phyloP scores from a whole-genome alignment of 2,888 invertebrate genomes.

The Nephrotoma guestfalica region DNA sequence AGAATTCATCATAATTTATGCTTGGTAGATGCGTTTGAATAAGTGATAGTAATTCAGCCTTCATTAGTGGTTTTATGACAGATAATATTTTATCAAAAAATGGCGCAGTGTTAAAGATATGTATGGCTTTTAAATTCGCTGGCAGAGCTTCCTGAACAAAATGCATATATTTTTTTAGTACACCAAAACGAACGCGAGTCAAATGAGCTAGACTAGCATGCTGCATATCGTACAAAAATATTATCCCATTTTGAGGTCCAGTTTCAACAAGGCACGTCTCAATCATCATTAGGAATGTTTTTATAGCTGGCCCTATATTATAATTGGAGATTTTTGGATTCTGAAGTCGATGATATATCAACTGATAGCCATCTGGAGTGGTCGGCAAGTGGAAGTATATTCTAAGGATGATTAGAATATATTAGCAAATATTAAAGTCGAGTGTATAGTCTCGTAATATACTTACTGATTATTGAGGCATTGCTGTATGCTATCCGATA shows the following conservation, averaged over 20 bases:
- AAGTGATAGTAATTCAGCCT: constrained; percentile 34
- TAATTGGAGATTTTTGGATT: constrained; percentile 43
- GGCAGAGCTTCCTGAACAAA: constrained; percentile 57
- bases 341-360: constrained; percentile 45
- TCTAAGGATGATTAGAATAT: constrained; percentile 27
- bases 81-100: constrained; percentile 42
- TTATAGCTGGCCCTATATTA: constrained; percentile 41
- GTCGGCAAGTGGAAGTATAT: constrained; percentile 42
- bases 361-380: constrained; percentile 42
- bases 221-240: constrained; percentile 53
- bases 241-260: constrained; percentile 46
- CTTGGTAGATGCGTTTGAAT: constrained; percentile 41
- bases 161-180: constrained; percentile 46
- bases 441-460: neutral
- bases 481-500: constrained; percentile 26
- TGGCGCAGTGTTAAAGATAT: constrained; percentile 47
- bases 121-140: constrained; percentile 47
- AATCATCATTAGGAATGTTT: constrained; percentile 42
- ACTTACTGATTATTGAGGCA: constrained; percentile 37
- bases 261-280: constrained; percentile 41
- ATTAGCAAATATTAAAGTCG: neutral
- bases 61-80: constrained; percentile 43
- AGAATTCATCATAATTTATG: constrained; percentile 39
- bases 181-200: constrained; percentile 39
- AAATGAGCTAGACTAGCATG: constrained; percentile 47